A percentile compares a stretch with the other conserved stretches of the same genome.
Evolutionary conservation across 2,888 invertebrate species (phyloP).

Genomic region (Idaea aversata): DNA sequence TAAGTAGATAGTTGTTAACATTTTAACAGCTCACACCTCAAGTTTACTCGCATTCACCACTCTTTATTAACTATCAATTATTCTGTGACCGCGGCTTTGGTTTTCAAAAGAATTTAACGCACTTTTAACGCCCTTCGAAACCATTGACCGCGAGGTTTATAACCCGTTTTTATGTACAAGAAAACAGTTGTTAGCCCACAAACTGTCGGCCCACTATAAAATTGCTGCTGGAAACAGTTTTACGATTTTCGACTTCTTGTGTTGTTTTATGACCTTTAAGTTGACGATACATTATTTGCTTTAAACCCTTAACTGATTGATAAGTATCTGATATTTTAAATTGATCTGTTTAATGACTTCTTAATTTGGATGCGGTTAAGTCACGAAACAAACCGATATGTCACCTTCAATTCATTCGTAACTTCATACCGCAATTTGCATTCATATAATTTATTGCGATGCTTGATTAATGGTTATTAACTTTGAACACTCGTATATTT

Average conservation of each 20-base stretch:
- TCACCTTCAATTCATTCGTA: background rate
- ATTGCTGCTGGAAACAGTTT: background rate
- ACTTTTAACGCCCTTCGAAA: constrained; percentile 38
- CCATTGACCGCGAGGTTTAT: constrained; percentile 53
- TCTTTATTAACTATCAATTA: background rate
- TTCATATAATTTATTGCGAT: background rate
- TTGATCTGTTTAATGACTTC: background rate
- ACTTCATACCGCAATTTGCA: background rate
- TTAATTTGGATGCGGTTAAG: background rate
- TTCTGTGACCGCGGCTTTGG: background rate
- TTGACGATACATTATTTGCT: background rate
- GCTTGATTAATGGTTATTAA: background rate
- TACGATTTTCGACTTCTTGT: background rate
- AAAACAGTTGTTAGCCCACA: constrained; percentile 68
- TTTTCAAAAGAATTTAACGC: constrained; percentile 27
- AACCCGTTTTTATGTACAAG: constrained; percentile 58
- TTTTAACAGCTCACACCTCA: constrained; percentile 31
- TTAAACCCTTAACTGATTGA: background rate
- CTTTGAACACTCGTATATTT: background rate
- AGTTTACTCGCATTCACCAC: constrained; percentile 4
- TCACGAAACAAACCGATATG: background rate
- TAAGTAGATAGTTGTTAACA: background rate
- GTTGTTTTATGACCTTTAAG: background rate
- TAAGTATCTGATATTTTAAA: background rate
- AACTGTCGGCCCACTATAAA: constrained; percentile 33